Base-by-base conservation (phyloP, 2,113 vertebrate species). In the Pangasianodon gigas region DNA sequence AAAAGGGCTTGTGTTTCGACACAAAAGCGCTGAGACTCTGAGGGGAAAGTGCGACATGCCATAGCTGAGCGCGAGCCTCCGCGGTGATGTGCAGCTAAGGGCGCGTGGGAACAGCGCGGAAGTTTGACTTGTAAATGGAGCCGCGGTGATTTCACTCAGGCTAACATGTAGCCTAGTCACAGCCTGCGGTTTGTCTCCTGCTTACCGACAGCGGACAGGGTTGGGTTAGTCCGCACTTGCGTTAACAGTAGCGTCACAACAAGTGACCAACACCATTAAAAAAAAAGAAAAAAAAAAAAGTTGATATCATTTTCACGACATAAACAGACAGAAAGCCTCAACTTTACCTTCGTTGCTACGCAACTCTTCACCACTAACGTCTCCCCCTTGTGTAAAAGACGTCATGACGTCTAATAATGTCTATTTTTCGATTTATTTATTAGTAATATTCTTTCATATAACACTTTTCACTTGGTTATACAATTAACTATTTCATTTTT, bases 111-210 rank as follows among this genome's bases (percentile, higher is more conserved):
- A 71, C 62, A 86, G 46, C 84, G 65, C 46, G 48, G 62, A 67
- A 86, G 46, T 65, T 86, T 69, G 60, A 86, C 60, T 67, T 69
- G 62, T 48, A 69, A 67, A 86, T 52, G 29, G 84, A 60, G 80
- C 80, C 80, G 80, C 52, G 8, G 82, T 62, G 83, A 85, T 85
- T 60, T 85, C 8, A 62, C 82, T 62, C 82, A 60, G 19, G 37
- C 82, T 14, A 62, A 44, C 56, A 41, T 16, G n/a, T 11, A 44
- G 19, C 10, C 56, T 60, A 13, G 37, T 32, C 79, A 82, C 6
- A 81, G 79, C n/a, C 79, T 81, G 79, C 79, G 48, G 79, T 52
- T n/a, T 52, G 79, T 54, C 79, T 54, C 51, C 16, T n/a, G 10
- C 51, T 52, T 8, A 2, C 75, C 1, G 10, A 54, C 48, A 13